Percentiles rank a stretch among this genome's conserved stretches.
Evolutionary conservation across 1,140 invertebrate genomes (phyloP).

Genomic region (Tenebrio molitor): DNA sequence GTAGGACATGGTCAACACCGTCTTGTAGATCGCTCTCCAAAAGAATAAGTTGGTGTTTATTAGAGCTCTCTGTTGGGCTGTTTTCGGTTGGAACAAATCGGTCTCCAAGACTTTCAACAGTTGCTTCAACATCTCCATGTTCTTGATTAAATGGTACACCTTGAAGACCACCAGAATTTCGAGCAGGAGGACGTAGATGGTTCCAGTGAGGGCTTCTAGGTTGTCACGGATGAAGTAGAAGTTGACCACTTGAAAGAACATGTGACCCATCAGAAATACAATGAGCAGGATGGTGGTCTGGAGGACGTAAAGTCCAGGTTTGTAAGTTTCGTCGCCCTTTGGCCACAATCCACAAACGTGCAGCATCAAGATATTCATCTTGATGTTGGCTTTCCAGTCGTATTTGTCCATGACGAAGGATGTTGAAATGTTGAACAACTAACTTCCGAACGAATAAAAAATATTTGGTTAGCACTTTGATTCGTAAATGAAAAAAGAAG

Average conservation of each 20-base stretch:
- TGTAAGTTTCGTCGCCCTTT: background rate
- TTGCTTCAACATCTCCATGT: background rate
- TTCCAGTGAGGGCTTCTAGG: background rate
- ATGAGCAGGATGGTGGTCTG: background rate
- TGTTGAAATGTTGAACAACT: too few species aligned
- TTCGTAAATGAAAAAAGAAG: too few species aligned
- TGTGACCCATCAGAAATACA: background rate
- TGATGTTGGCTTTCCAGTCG: background rate
- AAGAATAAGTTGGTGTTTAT: background rate
- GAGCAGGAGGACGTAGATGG: background rate
- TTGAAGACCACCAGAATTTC: background rate
- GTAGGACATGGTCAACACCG: background rate
- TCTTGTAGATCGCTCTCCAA: background rate
- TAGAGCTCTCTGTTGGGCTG: background rate
- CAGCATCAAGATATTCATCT: background rate
- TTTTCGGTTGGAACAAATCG: slow-evolving; percentile 14
- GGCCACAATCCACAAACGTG: background rate
- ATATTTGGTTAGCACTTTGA: too few species aligned
- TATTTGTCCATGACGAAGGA: slow-evolving; percentile 5
- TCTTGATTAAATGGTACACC: background rate
- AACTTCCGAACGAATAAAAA: too few species aligned
- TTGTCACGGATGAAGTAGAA: background rate
- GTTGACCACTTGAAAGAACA: background rate
- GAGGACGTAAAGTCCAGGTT: background rate
- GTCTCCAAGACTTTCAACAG: background rate